phyloP scores from a whole-genome alignment of 2,888 invertebrate genomes.

The Heliconius aoede region DNA sequence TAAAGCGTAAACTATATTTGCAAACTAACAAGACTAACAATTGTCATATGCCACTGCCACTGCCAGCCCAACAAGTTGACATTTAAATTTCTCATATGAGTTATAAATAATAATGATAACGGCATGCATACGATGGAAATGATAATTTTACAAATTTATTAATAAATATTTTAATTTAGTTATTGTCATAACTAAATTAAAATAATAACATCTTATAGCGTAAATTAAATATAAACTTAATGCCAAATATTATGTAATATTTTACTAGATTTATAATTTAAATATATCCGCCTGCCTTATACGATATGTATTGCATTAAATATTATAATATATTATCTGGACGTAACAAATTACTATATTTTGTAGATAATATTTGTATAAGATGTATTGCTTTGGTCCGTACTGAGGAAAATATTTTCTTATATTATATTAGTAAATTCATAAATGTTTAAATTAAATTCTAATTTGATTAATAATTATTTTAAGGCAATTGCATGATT shows the following conservation, averaged over 20 bases:
- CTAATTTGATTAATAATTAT: neutral
- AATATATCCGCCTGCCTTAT: too few relatives aligned
- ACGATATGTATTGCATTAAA: too few relatives aligned
- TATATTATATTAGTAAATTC: too few relatives aligned
- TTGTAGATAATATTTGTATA: too few relatives aligned
- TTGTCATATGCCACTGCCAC: constrained; percentile 32
- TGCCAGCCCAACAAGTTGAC: constrained; percentile 37
- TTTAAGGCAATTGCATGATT: neutral
- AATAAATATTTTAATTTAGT: neutral
- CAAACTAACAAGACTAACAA: constrained; percentile 30
- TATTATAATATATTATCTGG: too few relatives aligned
- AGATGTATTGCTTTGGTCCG: too few relatives aligned
- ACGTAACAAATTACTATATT: too few relatives aligned
- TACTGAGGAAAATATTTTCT: too few relatives aligned
- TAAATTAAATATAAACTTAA: neutral
- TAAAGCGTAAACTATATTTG: constrained; percentile 31
- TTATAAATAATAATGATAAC: neutral
- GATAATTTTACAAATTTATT: neutral
- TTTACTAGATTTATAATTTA: too few relatives aligned
- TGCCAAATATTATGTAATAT: too few relatives aligned
- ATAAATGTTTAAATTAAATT: neutral
- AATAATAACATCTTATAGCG: too few relatives aligned
- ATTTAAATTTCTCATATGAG: constrained; percentile 5
- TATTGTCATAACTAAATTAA: too few relatives aligned
- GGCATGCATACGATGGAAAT: neutral